Conservation (phyloP, 2,888 invertebrate species). For the Acheta domesticus region DNA sequence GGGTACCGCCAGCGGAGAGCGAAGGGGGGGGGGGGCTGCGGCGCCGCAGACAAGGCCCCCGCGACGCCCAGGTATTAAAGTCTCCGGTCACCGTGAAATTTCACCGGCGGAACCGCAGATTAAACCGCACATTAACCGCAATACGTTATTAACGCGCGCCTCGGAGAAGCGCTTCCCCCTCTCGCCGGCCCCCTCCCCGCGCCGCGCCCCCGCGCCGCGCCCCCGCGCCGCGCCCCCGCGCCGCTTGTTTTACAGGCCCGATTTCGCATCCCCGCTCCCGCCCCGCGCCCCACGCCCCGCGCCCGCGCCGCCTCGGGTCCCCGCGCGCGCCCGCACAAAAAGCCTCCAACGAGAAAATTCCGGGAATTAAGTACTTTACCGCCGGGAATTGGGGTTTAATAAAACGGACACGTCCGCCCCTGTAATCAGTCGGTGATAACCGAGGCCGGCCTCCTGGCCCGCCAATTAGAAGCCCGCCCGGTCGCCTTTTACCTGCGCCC, state of each 20-base stretch:
- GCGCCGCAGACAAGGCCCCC: too few relatives aligned
- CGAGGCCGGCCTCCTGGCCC: background rate
- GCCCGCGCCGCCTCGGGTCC: background rate
- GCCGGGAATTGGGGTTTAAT: background rate
- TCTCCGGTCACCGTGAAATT: background rate
- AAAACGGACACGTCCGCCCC: background rate
- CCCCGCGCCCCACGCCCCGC: background rate
- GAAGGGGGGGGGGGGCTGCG: too few relatives aligned
- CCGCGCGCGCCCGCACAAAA: background rate
- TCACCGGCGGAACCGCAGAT: background rate
- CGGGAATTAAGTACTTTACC: constrained; percentile 10
- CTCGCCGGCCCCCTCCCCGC: background rate
- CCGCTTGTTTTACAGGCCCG: background rate
- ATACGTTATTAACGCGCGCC: background rate
- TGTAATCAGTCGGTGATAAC: constrained; percentile 18
- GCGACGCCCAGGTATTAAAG: background rate
- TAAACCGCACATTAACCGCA: background rate
- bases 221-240: background rate
- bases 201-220: background rate
- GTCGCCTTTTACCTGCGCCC: background rate
- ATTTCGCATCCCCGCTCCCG: background rate
- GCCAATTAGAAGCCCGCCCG: background rate
- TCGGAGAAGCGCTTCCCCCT: background rate
- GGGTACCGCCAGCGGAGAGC: too few relatives aligned
- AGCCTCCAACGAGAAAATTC: constrained; percentile 7